A percentile compares a stretch with the other conserved stretches of the same genome.
phyloP scores from a whole-genome alignment of 2,888 invertebrate genomes.

The Hyppa rectilinea region DNA sequence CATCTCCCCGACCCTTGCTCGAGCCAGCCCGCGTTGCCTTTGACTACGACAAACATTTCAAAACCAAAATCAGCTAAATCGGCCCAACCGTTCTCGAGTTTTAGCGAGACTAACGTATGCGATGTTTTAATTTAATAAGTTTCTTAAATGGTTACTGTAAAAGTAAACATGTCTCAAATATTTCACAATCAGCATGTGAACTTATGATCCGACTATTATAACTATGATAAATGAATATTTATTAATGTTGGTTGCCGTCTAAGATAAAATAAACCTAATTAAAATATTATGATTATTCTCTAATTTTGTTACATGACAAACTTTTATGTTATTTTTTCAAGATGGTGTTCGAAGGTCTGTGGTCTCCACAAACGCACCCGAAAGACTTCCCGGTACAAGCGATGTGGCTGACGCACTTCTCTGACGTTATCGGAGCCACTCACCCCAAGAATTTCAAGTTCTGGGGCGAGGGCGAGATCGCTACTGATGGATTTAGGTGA shows the following conservation, averaged over 20 bases:
- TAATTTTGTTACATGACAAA: neutral
- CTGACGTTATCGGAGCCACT: constrained; percentile 98
- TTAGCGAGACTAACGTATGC: too few species aligned
- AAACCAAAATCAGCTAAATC: too few species aligned
- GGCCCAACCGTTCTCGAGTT: too few species aligned
- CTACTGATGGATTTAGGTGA: constrained; percentile 96
- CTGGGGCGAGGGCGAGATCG: constrained; percentile 97
- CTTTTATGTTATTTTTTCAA: constrained; percentile 71
- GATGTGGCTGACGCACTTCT: constrained; percentile 98
- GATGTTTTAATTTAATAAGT: too few species aligned
- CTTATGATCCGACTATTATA: too few species aligned
- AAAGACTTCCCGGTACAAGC: constrained; percentile 97
- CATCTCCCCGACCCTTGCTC: too few species aligned
- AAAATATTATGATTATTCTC: neutral
- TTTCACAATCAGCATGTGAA: too few species aligned
- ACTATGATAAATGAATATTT: neutral
- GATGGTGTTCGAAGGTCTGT: constrained; percentile 97
- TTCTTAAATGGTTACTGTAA: too few species aligned
- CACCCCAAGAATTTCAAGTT: constrained; percentile 97
- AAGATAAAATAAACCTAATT: neutral
- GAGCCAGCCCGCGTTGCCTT: too few species aligned
- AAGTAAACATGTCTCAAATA: too few species aligned
- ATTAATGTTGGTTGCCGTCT: neutral
- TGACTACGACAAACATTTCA: too few species aligned
- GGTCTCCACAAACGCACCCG: constrained; percentile 99